Evolutionary conservation across 1,140 invertebrate genomes (phyloP).

Genomic region (Ostrea denselamellosa): DNA sequence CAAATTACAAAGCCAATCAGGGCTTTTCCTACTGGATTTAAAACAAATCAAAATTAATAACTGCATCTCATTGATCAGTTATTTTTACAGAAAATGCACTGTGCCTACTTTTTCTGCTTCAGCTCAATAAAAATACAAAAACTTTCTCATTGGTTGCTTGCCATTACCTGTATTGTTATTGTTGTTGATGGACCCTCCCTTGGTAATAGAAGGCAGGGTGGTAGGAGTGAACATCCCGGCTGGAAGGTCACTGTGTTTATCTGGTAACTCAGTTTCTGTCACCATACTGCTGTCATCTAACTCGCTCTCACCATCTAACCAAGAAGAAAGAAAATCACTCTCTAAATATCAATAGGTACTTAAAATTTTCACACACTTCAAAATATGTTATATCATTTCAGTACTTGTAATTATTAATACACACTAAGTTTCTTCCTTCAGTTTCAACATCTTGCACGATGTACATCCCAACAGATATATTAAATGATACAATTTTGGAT

Average conservation of each 20-base stretch:
- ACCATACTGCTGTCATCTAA: constrained; percentile 50
- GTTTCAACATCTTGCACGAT: not conserved
- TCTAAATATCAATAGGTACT: not conserved
- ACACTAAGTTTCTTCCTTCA: not conserved
- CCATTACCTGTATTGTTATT: constrained; percentile 25
- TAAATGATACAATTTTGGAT: constrained; percentile 26
- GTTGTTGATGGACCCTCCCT: constrained; percentile 22
- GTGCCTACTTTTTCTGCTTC: not conserved
- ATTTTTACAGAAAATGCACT: not conserved
- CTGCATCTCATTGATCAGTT: not conserved
- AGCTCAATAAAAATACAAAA: not conserved
- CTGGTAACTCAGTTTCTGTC: constrained; percentile 53
- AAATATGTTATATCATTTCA: not conserved
- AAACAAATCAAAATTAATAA: constrained; percentile 13
- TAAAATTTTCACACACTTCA: not conserved
- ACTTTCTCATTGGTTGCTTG: constrained; percentile 1
- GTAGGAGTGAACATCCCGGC: constrained; percentile 1
- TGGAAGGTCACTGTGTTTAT: constrained; percentile 47
- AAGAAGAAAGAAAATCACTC: constrained; percentile 28
- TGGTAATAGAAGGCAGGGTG: not conserved
- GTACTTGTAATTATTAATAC: constrained; percentile 11
- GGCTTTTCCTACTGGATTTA: not conserved
- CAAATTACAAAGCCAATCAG: not conserved
- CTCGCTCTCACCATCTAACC: constrained; percentile 55
- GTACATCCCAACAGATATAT: constrained; percentile 28